A percentile compares a stretch with the other conserved stretches of the same genome.
Conservation (phyloP, 1,140 invertebrate species). For the Aphelinus certus region DNA sequence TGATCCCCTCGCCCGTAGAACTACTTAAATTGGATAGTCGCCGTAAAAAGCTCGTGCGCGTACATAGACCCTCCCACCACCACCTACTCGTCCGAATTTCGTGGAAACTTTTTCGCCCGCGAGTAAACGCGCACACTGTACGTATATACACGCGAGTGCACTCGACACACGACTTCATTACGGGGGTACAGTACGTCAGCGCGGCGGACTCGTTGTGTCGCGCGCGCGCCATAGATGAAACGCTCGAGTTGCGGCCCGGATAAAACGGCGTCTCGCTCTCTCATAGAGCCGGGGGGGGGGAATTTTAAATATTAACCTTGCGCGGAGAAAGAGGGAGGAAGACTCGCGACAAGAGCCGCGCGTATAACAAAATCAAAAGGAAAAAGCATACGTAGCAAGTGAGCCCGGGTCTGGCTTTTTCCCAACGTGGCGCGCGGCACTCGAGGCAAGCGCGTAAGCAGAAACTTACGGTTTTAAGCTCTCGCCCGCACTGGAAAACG, state of each 20-base stretch:
- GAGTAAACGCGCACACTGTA: background rate
- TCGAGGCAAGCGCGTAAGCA: background rate
- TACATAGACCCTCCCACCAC: too few relatives aligned
- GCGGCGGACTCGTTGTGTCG: too few relatives aligned
- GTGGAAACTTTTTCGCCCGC: background rate
- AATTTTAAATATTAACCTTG: slow-evolving; percentile 30
- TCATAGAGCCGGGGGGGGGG: background rate
- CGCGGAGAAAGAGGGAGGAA: background rate
- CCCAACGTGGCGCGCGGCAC: too few relatives aligned
- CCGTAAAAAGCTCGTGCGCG: too few relatives aligned
- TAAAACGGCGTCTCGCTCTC: background rate
- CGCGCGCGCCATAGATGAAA: too few relatives aligned
- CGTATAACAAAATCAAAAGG: slow-evolving; percentile 20
- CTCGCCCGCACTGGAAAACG: background rate
- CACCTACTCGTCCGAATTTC: background rate
- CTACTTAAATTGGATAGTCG: too few relatives aligned
- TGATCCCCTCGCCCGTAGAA: too few relatives aligned
- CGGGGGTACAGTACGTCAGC: too few relatives aligned
- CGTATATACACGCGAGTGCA: background rate
- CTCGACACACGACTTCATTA: background rate
- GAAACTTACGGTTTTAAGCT: background rate
- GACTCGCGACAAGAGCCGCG: background rate
- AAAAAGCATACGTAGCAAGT: background rate
- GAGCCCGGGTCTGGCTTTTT: slow-evolving; percentile 7
- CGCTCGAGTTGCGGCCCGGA: too few relatives aligned